Evolutionary conservation across 1,140 invertebrate genomes (phyloP).

Genomic region (Theocolax elegans): DNA sequence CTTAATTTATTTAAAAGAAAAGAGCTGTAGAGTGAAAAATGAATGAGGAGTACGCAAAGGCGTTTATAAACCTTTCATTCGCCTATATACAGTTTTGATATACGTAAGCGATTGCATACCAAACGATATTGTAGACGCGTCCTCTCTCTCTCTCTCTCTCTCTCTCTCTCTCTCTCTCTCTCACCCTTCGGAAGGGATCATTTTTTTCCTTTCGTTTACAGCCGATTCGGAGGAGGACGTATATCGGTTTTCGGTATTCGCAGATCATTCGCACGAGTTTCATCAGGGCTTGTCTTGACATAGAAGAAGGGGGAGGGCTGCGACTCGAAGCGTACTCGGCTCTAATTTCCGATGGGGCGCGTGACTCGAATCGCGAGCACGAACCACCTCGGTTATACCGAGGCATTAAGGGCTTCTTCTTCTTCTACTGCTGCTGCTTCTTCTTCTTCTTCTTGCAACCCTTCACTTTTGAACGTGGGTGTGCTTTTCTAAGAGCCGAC

Average conservation of each 20-base stretch:
- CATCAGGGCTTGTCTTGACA: constrained; percentile 3
- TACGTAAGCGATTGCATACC: no score
- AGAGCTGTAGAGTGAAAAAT: no score
- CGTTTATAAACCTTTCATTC: no score
- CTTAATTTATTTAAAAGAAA: no score
- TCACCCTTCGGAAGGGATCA: constrained; percentile 5
- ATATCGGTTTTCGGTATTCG: no score
- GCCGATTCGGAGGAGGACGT: no score
- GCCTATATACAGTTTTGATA: no score
- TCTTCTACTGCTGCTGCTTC: not conserved
- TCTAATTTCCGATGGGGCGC: constrained; percentile 63
- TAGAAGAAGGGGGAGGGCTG: not conserved
- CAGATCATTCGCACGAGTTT: constrained; percentile 5
- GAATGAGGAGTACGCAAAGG: no score
- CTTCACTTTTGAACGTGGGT: not conserved
- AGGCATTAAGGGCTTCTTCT: not conserved
- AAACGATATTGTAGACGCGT: no score
- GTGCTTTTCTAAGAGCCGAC: not conserved
- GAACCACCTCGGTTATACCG: not conserved
- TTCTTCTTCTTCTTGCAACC: constrained; percentile 19
- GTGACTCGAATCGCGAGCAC: constrained; percentile 57
- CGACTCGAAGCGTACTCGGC: constrained; percentile 46
- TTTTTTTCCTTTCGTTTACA: no score
- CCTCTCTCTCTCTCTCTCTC: no score
- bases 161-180: no score